Conservation (phyloP, 2,797 vertebrate species). For the Rhabdomys pumilio region DNA sequence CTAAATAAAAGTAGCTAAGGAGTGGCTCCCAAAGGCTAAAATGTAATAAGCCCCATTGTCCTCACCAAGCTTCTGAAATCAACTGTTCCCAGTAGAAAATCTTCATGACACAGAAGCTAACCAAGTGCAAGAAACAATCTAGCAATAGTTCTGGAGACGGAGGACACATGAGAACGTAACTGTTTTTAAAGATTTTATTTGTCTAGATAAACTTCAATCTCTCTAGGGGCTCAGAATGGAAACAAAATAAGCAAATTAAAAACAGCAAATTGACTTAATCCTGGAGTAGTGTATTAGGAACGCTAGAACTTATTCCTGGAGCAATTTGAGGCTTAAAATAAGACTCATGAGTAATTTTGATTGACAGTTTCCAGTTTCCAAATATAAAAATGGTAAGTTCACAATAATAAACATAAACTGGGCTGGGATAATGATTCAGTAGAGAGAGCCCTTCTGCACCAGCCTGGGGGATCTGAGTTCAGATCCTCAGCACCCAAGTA, state of each 20-base stretch:
- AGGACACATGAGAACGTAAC: not conserved
- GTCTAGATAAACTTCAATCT: slow-evolving; percentile 9
- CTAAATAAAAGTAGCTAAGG: not conserved
- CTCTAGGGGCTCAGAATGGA: not conserved
- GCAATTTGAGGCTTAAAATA: slow-evolving; percentile 47
- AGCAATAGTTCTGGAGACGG: not conserved
- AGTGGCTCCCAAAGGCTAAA: not conserved
- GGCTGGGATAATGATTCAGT: not conserved
- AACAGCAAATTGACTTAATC: slow-evolving; percentile 24
- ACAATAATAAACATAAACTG: not conserved
- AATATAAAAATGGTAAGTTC: not conserved
- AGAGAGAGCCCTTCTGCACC: not conserved
- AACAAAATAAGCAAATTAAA: slow-evolving; percentile 40
- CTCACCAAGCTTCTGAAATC: not conserved
- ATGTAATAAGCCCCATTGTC: not conserved
- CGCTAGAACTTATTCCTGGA: not conserved
- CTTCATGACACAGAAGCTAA: slow-evolving; percentile 1
- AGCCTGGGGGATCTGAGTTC: not conserved
- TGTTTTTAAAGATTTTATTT: slow-evolving; percentile 38
- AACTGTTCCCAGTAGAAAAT: slow-evolving; percentile 12
- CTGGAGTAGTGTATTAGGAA: slow-evolving; percentile 29
- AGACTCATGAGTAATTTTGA: slow-evolving; percentile 5
- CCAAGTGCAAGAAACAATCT: not conserved
- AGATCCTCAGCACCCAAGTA: too few species aligned
- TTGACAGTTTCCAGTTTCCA: slow-evolving; percentile 16